Conservation (phyloP, 2,888 invertebrate genomes). For the Bembecia ichneumoniformis region DNA sequence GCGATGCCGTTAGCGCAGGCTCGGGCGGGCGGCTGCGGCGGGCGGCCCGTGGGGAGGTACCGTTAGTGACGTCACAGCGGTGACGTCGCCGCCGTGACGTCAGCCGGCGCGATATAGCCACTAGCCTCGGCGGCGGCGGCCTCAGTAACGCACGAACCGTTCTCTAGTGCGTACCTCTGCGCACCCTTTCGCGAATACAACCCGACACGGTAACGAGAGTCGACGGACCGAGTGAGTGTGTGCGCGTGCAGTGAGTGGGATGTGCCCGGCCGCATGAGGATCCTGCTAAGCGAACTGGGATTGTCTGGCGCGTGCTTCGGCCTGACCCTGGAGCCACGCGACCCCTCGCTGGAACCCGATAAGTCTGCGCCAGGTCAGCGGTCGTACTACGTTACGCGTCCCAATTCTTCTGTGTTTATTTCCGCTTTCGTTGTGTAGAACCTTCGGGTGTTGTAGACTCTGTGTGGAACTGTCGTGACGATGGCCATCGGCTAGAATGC, state of each 20-base stretch:
- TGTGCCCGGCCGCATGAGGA: conserved; percentile 72
- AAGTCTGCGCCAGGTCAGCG: conserved; percentile 72
- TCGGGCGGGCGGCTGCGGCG: conserved; percentile 61
- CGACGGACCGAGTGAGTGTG: conserved; percentile 52
- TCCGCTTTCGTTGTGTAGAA: conserved; percentile 72
- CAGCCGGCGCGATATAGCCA: conserved; percentile 69
- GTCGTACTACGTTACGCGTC: conserved; percentile 56
- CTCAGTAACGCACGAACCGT: conserved; percentile 72
- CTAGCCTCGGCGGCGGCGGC: conserved; percentile 68
- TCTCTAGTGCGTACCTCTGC: conserved; percentile 60
- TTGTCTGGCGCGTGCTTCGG: conserved; percentile 69
- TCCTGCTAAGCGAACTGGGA: conserved; percentile 71
- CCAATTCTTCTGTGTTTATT: conserved; percentile 69
- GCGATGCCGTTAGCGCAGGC: conserved; percentile 70
- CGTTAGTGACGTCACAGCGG: conserved; percentile 65
- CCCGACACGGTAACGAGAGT: conserved; percentile 22
- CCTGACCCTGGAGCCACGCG: conserved; percentile 68
- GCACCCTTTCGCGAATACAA: conserved; percentile 45
- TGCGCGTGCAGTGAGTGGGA: conserved; percentile 68
- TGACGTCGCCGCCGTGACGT: conserved; percentile 67
- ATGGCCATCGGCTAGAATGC: conserved; percentile 72
- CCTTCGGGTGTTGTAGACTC: conserved; percentile 63
- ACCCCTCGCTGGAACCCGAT: conserved; percentile 59
- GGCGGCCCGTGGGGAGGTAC: conserved; percentile 72
- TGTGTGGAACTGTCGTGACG: conserved; percentile 67